Conservation (phyloP, 2,888 invertebrate species). For the Steinernema hermaphroditum region DNA sequence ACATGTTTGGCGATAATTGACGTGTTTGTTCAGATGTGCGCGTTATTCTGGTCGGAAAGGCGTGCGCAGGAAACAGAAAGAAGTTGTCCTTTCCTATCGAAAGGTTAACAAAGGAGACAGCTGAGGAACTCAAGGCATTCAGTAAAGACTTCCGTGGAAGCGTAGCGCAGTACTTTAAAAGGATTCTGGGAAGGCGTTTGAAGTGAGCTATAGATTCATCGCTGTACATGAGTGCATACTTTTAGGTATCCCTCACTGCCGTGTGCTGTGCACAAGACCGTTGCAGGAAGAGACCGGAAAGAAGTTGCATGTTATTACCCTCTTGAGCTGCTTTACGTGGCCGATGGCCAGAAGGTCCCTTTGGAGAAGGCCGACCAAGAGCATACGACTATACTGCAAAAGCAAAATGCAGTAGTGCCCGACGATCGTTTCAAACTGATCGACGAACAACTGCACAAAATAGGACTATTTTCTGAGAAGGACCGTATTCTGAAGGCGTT, state of each 20-base stretch:
- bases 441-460: background rate
- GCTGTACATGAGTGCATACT: background rate
- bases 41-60: background rate
- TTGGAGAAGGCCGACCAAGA: slow-evolving; percentile 39
- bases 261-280: background rate
- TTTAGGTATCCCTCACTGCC: background rate
- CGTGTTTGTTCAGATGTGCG: slow-evolving; percentile 18
- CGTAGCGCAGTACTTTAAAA: background rate
- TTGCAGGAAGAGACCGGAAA: background rate
- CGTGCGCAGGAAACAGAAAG: background rate
- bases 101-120: background rate
- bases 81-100: background rate
- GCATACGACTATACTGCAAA: background rate
- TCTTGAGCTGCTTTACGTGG: slow-evolving; percentile 36
- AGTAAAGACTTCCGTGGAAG: background rate
- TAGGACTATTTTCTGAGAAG: background rate
- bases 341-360: slow-evolving; percentile 43
- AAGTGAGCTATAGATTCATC: background rate
- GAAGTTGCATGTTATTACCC: slow-evolving; percentile 22
- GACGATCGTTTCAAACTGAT: background rate
- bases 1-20: background rate
- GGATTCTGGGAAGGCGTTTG: background rate
- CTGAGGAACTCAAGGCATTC: background rate
- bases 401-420: background rate
- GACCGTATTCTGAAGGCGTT: background rate